Evolutionary conservation across 64 coral and sea anemone species (phyloP).

Genomic region (Montipora sp.): DNA sequence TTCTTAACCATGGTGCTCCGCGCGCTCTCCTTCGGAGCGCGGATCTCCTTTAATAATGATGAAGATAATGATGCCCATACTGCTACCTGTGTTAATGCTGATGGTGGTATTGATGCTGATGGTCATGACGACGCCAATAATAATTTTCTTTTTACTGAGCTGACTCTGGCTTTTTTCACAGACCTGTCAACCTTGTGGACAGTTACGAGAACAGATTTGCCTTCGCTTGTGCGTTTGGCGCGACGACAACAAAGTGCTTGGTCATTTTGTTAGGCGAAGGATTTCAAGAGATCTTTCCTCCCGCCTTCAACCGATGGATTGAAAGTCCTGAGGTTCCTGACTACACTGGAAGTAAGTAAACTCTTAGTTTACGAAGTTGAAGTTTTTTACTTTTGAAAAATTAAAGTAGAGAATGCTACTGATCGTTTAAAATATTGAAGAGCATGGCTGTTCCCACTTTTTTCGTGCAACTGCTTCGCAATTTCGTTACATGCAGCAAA

Average conservation of each 20-base stretch:
- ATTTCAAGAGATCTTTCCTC: background rate
- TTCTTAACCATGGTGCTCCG: too few species aligned
- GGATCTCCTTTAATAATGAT: too few species aligned
- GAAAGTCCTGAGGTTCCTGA: background rate
- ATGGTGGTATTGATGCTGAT: too few species aligned
- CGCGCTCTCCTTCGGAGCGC: too few species aligned
- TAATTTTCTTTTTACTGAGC: background rate
- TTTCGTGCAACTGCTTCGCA: too few species aligned
- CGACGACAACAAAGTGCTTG: slow-evolving; percentile 41
- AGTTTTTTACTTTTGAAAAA: too few species aligned
- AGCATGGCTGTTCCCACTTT: too few species aligned
- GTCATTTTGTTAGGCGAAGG: slow-evolving; percentile 3
- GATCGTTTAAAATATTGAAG: too few species aligned
- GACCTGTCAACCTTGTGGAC: slow-evolving; percentile 61
- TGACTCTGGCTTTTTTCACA: background rate
- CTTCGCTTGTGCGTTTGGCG: slow-evolving; percentile 63
- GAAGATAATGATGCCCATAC: too few species aligned
- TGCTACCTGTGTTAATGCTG: too few species aligned
- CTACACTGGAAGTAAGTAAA: slow-evolving; percentile 27
- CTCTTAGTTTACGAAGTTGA: background rate
- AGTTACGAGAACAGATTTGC: slow-evolving; percentile 64
- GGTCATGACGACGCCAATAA: background rate
- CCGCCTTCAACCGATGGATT: background rate
- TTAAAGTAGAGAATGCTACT: too few species aligned
- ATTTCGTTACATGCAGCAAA: too few species aligned